These are phyloP conservation scores for Tridacna gigas DNA, from an alignment of 2,888 invertebrate species.

Conservation along the genomic window DNA sequence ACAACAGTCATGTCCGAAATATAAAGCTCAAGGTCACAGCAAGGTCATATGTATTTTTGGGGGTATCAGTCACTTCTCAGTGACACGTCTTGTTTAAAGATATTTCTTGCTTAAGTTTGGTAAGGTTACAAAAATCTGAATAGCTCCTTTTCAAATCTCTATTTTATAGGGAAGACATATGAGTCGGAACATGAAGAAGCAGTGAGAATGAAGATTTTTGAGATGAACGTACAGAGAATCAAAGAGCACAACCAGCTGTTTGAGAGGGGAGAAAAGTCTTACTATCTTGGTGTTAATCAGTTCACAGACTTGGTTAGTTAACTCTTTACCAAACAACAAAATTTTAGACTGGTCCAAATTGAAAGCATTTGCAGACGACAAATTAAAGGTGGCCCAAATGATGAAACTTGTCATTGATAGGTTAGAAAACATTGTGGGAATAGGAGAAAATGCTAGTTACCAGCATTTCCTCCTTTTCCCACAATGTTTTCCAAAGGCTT, in stretches of 20 bases:
- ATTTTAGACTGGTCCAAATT: too few species aligned
- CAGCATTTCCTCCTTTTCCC: constrained; percentile 1
- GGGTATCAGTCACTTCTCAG: background rate
- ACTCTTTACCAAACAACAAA: too few species aligned
- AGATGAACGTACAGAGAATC: constrained; percentile 68
- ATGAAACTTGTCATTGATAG: background rate
- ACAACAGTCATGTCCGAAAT: too few species aligned
- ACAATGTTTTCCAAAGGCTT: background rate
- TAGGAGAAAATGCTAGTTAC: background rate
- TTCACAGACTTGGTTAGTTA: constrained; percentile 75
- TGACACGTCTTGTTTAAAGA: background rate
- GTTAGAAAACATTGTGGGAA: background rate
- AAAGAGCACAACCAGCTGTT: constrained; percentile 73
- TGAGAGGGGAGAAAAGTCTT: constrained; percentile 69
- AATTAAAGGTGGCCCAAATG: too few species aligned
- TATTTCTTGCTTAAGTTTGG: too few species aligned
- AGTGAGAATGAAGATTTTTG: constrained; percentile 63
- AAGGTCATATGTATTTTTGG: too few species aligned
- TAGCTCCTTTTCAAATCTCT: too few species aligned
- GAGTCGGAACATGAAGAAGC: constrained; percentile 55
- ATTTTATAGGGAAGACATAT: constrained; percentile 66
- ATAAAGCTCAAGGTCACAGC: too few species aligned
- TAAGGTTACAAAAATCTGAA: too few species aligned
- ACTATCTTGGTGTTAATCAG: constrained; percentile 75
- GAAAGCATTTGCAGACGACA: too few species aligned